phyloP scores from a whole-genome alignment of 2,888 invertebrate species.

The Cheilosia scutellata region DNA sequence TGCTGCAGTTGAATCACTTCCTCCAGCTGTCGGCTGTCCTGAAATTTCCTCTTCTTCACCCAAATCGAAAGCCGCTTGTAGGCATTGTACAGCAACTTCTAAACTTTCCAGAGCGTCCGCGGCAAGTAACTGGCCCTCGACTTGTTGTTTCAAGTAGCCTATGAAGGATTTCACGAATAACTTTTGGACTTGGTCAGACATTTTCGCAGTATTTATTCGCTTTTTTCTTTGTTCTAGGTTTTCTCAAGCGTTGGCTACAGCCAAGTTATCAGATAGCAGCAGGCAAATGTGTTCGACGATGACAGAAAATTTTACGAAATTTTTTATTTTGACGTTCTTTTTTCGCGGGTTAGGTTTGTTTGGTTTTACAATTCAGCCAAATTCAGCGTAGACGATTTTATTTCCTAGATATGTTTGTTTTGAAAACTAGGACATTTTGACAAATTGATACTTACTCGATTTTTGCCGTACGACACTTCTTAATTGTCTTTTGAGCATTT shows the following conservation, averaged over 20 bases:
- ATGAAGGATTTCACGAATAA: constrained; percentile 83
- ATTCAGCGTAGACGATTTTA: neutral
- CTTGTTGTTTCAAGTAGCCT: constrained; percentile 82
- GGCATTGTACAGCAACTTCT: constrained; percentile 97
- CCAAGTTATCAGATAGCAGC: neutral
- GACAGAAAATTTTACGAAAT: constrained; percentile 21
- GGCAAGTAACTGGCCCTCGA: constrained; percentile 79
- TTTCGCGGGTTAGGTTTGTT: constrained; percentile 5
- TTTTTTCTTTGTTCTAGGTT: neutral
- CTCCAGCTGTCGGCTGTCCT: constrained; percentile 51
- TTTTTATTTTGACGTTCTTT: constrained; percentile 26
- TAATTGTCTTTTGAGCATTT: too few relatives aligned
- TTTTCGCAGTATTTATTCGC: constrained; percentile 74
- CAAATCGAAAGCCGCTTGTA: constrained; percentile 95
- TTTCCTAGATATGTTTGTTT: neutral
- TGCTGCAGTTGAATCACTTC: constrained; percentile 65
- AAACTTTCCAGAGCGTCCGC: constrained; percentile 85
- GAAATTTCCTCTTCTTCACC: constrained; percentile 79
- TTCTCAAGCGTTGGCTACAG: constrained; percentile 20
- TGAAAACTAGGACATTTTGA: neutral
- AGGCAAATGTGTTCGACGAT: constrained; percentile 48
- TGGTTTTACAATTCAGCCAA: neutral
- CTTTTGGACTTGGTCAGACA: constrained; percentile 83
- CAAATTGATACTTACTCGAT: too few relatives aligned
- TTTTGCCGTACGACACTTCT: too few relatives aligned